Base-by-base conservation (phyloP, 23 tunicate species). In the Trididemnum miniatum region DNA sequence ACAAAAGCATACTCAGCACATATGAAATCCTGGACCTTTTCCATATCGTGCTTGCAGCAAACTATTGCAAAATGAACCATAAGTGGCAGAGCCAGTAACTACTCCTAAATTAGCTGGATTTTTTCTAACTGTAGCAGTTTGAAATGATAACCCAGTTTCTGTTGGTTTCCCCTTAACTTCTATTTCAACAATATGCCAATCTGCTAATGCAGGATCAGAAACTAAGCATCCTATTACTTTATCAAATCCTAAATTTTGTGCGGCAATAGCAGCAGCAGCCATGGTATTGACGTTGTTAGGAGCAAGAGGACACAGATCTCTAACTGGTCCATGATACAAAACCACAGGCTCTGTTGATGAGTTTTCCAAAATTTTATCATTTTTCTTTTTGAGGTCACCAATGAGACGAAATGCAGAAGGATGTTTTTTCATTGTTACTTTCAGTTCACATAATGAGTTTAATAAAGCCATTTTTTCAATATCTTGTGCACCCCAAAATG, bases 201-300 rank as follows among this genome's bases (percentile, higher is more conserved):
- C 78, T 2, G 7, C 1, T 18, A 85, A 31, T 31, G 65, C 60
- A 63, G 84, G 82, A 51, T 91, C 97, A 29, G 97, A 65, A 34
- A 85, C 40, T 1, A 91, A 44, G 24, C 84, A 78, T 18, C 97
- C 97, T 1, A 76, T 51, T 25, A 91, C 97, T 65, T 77, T 57
- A 62, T 91, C 83, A 86, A 91, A 91, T 12, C 97, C 97, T 32
- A 91, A 40, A 59, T 77, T 91, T 35, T 76, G 83, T 12, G 84
- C 97, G 0, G 97, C 97, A 23, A 91, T 85, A 15, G 88, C 81
- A 38, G 90, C 97, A 0, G 85, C 90, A 22, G 97, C 97, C 98
- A 94, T 94, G 44, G 98, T 94, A 78, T 94, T 94, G 22, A 94
- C 98, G 38, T 94, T 94, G 37, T 85, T 86, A 5, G 98, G 98